phyloP scores from a whole-genome alignment of 2,888 invertebrate genomes.

The Pogonocherus hispidulus region DNA sequence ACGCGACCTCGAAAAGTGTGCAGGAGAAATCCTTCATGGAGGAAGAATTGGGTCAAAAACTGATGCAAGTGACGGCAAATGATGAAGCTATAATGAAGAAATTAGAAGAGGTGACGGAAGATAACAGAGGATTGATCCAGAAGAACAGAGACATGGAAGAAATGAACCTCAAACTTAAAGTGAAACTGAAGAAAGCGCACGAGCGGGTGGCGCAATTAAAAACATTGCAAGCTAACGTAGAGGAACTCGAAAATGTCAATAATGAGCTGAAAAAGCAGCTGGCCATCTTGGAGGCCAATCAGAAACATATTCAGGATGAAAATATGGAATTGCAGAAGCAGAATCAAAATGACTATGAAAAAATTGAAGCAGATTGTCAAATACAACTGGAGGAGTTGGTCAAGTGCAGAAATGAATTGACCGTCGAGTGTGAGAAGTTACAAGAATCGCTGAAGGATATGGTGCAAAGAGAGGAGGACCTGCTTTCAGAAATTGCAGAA shows the following conservation, averaged over 20 bases:
- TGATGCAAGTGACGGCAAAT: slow-evolving; percentile 74
- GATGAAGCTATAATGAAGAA: slow-evolving; percentile 75
- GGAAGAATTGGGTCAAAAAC: slow-evolving; percentile 75
- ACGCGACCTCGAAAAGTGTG: slow-evolving; percentile 69
- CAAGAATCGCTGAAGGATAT: slow-evolving; percentile 66
- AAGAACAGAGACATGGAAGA: slow-evolving; percentile 54
- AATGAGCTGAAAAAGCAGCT: slow-evolving; percentile 69
- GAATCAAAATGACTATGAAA: slow-evolving; percentile 69
- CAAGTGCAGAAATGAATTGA: slow-evolving; percentile 61
- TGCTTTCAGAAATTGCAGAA: slow-evolving; percentile 46
- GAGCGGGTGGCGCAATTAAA: slow-evolving; percentile 54
- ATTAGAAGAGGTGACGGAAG: slow-evolving; percentile 70
- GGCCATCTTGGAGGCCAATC: slow-evolving; percentile 70
- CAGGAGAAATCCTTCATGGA: slow-evolving; percentile 75
- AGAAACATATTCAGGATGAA: slow-evolving; percentile 64
- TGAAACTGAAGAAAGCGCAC: slow-evolving; percentile 54
- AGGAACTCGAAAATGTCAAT: slow-evolving; percentile 69
- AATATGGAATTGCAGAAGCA: slow-evolving; percentile 67
- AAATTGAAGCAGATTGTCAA: slow-evolving; percentile 70
- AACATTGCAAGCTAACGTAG: slow-evolving; percentile 45
- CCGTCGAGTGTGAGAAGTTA: slow-evolving; percentile 65
- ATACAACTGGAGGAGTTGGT: slow-evolving; percentile 65
- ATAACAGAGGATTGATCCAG: slow-evolving; percentile 54
- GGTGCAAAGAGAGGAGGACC: slow-evolving; percentile 51
- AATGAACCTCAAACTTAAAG: slow-evolving; percentile 52